phyloP scores from a whole-genome alignment of 2,888 invertebrate genomes.

The Acanthosepion lycidas region DNA sequence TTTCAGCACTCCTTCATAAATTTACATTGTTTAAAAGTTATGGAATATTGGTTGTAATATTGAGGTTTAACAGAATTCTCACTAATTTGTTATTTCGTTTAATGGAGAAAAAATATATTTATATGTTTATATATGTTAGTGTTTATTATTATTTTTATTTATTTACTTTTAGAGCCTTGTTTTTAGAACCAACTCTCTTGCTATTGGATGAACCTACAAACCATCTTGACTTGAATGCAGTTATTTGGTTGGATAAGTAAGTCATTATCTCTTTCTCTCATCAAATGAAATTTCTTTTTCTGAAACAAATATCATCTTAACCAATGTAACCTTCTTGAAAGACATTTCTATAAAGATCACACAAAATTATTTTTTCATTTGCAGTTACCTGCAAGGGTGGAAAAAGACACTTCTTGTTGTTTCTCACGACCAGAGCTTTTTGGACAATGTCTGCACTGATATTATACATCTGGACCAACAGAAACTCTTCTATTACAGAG shows the following conservation, averaged over 20 bases:
- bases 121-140: neutral
- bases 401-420: constrained; percentile 98
- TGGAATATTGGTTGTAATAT: no score
- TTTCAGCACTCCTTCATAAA: no score
- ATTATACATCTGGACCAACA: constrained; percentile 96
- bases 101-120: no score
- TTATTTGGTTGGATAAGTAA: constrained; percentile 99
- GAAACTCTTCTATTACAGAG: constrained; percentile 96
- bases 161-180: constrained; percentile 81
- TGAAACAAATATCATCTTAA: no score
- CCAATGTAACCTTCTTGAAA: no score
- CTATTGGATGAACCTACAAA: constrained; percentile 99
- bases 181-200: constrained; percentile 96
- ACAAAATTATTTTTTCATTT: constrained; percentile 47
- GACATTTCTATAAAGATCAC: neutral
- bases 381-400: constrained; percentile 95
- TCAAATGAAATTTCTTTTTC: neutral
- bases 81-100: no score
- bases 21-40: no score
- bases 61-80: no score
- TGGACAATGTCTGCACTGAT: constrained; percentile 99
- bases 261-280: constrained; percentile 60
- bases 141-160: neutral
- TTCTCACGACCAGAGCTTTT: constrained; percentile 99
- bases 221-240: constrained; percentile 98